Conservation (phyloP, 2,888 invertebrate species). For the Drosophila kuntzei region DNA sequence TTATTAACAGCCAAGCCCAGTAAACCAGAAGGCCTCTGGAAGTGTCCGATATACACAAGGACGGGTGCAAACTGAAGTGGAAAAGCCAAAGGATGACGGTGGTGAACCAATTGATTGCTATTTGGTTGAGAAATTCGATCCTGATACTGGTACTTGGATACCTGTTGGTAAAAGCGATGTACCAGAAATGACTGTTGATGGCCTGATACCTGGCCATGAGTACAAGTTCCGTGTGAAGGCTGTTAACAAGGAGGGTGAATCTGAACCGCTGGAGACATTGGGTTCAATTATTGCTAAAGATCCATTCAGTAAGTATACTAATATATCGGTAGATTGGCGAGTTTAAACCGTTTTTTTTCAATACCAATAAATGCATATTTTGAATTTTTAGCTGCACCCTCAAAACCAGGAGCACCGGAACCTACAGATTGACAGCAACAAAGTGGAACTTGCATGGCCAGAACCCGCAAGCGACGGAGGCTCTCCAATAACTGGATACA, state of each 20-base stretch:
- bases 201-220: conserved; percentile 95
- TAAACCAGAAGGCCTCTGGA: conserved; percentile 96
- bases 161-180: conserved; percentile 93
- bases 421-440: conserved; percentile 96
- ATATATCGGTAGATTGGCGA: too few relatives aligned
- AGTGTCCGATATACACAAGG: conserved; percentile 94
- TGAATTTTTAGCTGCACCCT: conserved; percentile 89
- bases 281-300: conserved; percentile 96
- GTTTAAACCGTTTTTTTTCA: too few relatives aligned
- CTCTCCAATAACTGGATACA: conserved; percentile 96
- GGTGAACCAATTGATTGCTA: conserved; percentile 97
- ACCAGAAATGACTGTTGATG: conserved; percentile 95
- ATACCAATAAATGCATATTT: neutral
- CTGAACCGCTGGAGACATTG: conserved; percentile 97
- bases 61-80: conserved; percentile 97
- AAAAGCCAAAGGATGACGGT: conserved; percentile 98
- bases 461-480: conserved; percentile 96
- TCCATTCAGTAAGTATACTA: conserved; percentile 95
- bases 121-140: conserved; percentile 95
- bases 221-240: conserved; percentile 98
- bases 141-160: conserved; percentile 95
- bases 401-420: conserved; percentile 95
- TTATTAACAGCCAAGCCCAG: conserved; percentile 91
- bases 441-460: conserved; percentile 96
- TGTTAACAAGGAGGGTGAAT: conserved; percentile 97